Conservation (phyloP, 2,797 vertebrate species). For the Chelon labrosus region DNA sequence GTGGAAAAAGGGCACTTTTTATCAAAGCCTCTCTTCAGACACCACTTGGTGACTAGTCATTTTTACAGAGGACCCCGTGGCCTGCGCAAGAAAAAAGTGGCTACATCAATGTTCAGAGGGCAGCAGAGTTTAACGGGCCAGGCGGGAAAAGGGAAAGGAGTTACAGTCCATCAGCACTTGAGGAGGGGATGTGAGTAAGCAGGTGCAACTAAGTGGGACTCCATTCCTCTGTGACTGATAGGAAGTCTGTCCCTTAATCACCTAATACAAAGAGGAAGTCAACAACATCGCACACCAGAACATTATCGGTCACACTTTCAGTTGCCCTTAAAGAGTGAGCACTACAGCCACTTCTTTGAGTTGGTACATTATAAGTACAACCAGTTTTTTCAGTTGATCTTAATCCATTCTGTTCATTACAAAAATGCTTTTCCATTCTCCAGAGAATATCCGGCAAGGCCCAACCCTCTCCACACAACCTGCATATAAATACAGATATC, state of each 20-base stretch:
- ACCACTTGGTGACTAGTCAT: conserved; percentile 60
- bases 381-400: not conserved
- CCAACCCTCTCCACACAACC: not conserved
- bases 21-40: conserved; percentile 74
- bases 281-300: conserved; percentile 35
- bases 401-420: conserved; percentile 4
- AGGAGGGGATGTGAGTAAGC: conserved; percentile 41
- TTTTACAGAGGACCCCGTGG: conserved; percentile 61
- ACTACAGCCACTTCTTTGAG: conserved; percentile 21
- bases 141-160: conserved; percentile 9
- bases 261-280: conserved; percentile 47
- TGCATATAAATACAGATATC: not conserved
- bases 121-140: conserved; percentile 52
- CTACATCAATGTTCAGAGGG: conserved; percentile 55
- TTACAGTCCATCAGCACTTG: conserved; percentile 48
- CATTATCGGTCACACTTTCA: conserved; percentile 6
- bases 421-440: conserved; percentile 1
- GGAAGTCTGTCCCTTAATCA: conserved; percentile 51
- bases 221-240: conserved; percentile 51
- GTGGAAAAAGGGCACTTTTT: conserved; percentile 73
- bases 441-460: not conserved
- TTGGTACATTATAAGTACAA: not conserved
- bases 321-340: not conserved
- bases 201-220: conserved; percentile 46
- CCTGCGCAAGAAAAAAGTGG: conserved; percentile 39